Evolutionary conservation across 2,888 invertebrate species (phyloP), one percentile per base, ranked within the genome.

Genomic region (Malthinus seriepunctatus): DNA sequence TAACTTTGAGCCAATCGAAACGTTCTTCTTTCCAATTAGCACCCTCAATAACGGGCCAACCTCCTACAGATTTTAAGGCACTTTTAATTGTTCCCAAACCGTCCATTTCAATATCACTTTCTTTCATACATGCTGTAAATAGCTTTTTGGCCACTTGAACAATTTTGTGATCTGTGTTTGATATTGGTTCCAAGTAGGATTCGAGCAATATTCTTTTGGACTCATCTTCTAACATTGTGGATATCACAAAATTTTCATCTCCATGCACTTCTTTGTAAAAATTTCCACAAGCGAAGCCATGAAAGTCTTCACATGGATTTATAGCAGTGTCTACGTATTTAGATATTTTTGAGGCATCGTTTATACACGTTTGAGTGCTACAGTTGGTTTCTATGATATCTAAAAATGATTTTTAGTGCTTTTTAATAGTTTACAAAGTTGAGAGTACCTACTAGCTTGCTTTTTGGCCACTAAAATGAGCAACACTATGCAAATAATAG

Each of bases 41-140:
- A 9, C 79, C 79, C 56, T 79, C 79, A 6, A 83, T 68, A 9
- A 81, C 79, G 4, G 86, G 86, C 85, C 86, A 86, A 1, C 84
- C 85, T 8, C 85, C 85, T 32, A 85, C 77, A 63, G 78, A 73
- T 35, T 73, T 70, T 42, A 86, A 73, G 62, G 75, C 69, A 53
- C 69, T 65, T 64, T 68, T 71, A 14, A 76, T 69, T 50, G 76
- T 67, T 52, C 71, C 73, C 58, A 76, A 65, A 50, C 73, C 73
- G 39, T 70, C 71, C 47, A 58, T 62, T 57, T 76, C 73, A 45
- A 73, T 69, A 34, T 71, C 70, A 32, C 65, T 68, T 50, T 73
- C 74, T 62, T 76, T 73, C 70, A 73, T 73, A 69, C 78, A 78
- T 51, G 75, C 71, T 54, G 70, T 68, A 65, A 69, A 69, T 53